These are phyloP conservation scores for Phyto melanocephala DNA, from an alignment of 2,888 invertebrate species.

Conservation along the genomic window DNA sequence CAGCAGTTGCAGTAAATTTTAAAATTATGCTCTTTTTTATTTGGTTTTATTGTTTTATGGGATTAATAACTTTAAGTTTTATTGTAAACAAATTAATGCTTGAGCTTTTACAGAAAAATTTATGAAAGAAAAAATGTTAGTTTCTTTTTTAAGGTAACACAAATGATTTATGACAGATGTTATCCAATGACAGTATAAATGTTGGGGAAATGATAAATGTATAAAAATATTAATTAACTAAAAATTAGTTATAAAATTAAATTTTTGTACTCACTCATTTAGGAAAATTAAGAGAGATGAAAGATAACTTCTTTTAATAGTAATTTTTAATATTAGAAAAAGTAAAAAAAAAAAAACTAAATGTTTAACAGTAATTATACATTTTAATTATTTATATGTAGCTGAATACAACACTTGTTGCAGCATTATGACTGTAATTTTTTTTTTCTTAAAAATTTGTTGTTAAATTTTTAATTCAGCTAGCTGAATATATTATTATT, in stretches of 20 bases:
- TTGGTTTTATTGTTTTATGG: neutral
- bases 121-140: neutral
- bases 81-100: conserved; percentile 21
- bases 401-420: neutral
- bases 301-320: too few relatives aligned
- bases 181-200: neutral
- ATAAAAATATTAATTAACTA: neutral
- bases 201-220: neutral
- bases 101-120: neutral
- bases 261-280: too few relatives aligned
- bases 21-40: conserved; percentile 47
- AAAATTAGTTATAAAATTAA: too few relatives aligned
- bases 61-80: neutral
- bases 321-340: too few relatives aligned
- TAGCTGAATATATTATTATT: neutral
- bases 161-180: neutral
- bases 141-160: neutral
- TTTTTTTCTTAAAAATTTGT: too few relatives aligned
- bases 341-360: too few relatives aligned
- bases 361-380: too few relatives aligned
- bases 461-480: neutral
- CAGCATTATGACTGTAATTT: neutral
- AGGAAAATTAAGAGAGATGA: too few relatives aligned
- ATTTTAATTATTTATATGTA: neutral
- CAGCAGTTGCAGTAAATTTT: conserved; percentile 38